A percentile compares a stretch with the other conserved stretches of the same genome.
Evolutionary conservation across 2,888 invertebrate species (phyloP).

Genomic region (Tachystola acroxantha): DNA sequence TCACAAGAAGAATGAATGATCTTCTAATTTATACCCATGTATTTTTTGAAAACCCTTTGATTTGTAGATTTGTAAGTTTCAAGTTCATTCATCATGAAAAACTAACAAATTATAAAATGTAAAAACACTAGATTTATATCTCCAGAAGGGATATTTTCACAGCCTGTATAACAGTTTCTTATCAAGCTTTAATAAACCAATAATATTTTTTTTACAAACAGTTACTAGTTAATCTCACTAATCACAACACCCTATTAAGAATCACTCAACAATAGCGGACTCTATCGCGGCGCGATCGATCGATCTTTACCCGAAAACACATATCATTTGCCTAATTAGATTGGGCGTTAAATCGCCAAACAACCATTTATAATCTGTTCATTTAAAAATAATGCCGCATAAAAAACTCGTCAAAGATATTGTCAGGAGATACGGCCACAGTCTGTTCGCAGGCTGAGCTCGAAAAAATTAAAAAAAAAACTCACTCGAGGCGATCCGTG

Average conservation of each 20-base stretch:
- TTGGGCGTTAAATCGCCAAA: constrained; percentile 78
- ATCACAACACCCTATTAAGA: constrained; percentile 37
- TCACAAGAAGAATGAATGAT: too few relatives aligned
- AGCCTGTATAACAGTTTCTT: too few relatives aligned
- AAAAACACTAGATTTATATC: too few relatives aligned
- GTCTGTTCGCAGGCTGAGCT: constrained; percentile 69
- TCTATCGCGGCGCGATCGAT: constrained; percentile 5
- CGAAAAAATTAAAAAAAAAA: constrained; percentile 68
- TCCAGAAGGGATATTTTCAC: too few relatives aligned
- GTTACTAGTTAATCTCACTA: too few relatives aligned
- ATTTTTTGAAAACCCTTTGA: too few relatives aligned
- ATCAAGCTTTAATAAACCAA: too few relatives aligned
- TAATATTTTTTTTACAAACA: too few relatives aligned
- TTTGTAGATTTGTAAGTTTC: too few relatives aligned
- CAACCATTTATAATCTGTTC: constrained; percentile 77
- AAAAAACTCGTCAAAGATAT: constrained; percentile 78
- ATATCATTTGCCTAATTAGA: constrained; percentile 78
- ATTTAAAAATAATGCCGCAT: constrained; percentile 75
- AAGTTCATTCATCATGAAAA: too few relatives aligned
- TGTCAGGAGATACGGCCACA: constrained; percentile 69
- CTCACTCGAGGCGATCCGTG: constrained; percentile 75
- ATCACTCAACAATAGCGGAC: constrained; percentile 37
- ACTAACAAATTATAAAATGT: too few relatives aligned
- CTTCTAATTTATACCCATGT: too few relatives aligned
- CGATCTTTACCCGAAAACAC: constrained; percentile 62